A percentile compares a stretch with the other conserved stretches of the same genome.
Evolutionary conservation across 2,888 invertebrate species (phyloP).

Genomic region (Pachliopta kotzebuea): DNA sequence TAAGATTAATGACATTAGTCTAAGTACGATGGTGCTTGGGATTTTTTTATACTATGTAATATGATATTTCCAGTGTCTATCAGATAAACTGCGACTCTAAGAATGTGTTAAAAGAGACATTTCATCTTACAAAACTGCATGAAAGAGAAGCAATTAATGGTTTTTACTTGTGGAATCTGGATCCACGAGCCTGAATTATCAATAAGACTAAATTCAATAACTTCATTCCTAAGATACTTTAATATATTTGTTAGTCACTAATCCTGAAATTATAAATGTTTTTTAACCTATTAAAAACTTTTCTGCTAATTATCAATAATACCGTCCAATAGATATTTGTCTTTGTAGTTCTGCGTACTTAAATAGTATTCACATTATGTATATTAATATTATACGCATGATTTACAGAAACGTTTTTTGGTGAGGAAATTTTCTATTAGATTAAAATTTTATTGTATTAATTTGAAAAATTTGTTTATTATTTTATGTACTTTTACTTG

Average conservation of each 20-base stretch:
- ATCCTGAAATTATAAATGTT: too few species aligned
- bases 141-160: too few species aligned
- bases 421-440: not conserved
- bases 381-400: not conserved
- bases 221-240: not conserved
- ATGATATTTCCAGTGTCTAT: not conserved
- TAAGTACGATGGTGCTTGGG: slow-evolving; percentile 47
- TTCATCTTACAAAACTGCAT: too few species aligned
- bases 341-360: not conserved
- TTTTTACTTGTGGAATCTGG: too few species aligned
- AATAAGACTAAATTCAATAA: too few species aligned
- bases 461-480: not conserved
- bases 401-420: not conserved
- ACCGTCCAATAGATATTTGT: slow-evolving; percentile 22
- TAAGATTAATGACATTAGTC: slow-evolving; percentile 25
- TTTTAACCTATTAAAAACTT: too few species aligned
- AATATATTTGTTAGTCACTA: not conserved
- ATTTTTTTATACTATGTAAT: slow-evolving; percentile 28
- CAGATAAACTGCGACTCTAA: not conserved
- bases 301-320: slow-evolving; percentile 8
- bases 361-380: not conserved
- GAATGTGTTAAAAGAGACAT: not conserved
- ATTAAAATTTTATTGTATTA: not conserved
- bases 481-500: slow-evolving; percentile 18
- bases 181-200: too few species aligned